Evolutionary conservation across 2,888 invertebrate genomes (phyloP).

Genomic region (Sesia apiformis): DNA sequence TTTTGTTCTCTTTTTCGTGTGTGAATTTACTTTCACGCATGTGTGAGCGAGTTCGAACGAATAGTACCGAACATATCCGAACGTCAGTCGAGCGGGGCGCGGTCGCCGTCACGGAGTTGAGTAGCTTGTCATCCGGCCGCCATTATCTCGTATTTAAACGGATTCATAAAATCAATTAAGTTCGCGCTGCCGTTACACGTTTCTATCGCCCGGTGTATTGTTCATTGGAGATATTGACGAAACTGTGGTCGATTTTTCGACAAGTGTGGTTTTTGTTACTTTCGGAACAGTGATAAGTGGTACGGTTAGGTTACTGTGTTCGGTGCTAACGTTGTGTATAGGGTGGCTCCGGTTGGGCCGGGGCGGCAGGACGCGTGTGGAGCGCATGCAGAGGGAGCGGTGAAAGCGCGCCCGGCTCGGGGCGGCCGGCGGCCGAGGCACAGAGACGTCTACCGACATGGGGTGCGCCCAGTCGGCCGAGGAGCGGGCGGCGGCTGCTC

Average conservation of each 20-base stretch:
- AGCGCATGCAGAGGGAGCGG: constrained; percentile 75
- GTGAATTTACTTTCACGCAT: constrained; percentile 54
- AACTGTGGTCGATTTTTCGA: constrained; percentile 16
- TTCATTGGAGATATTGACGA: constrained; percentile 27
- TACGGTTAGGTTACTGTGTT: constrained; percentile 63
- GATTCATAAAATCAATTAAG: constrained; percentile 67
- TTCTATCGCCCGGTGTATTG: constrained; percentile 40
- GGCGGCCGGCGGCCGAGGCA: constrained; percentile 67
- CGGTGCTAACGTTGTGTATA: constrained; percentile 59
- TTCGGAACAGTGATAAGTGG: constrained; percentile 51
- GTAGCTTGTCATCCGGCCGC: constrained; percentile 76
- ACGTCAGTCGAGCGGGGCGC: constrained; percentile 76
- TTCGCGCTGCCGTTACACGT: constrained; percentile 54
- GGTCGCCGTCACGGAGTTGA: constrained; percentile 76
- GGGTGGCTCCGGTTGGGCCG: constrained; percentile 64
- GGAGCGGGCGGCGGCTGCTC: constrained; percentile 97
- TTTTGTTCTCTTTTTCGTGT: constrained; percentile 47
- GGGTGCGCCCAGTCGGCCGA: constrained; percentile 99
- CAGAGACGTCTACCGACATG: constrained; percentile 81
- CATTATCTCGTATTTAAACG: constrained; percentile 76
- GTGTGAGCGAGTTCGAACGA: constrained; percentile 69
- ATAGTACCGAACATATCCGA: constrained; percentile 63
- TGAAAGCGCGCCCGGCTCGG: constrained; percentile 76
- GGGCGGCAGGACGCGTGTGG: constrained; percentile 59
- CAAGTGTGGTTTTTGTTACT: constrained; percentile 25